Evolutionary conservation across 2,113 vertebrate species (phyloP), one percentile per base, ranked within the genome.

Genomic region (Nycticryphes semicollaris): DNA sequence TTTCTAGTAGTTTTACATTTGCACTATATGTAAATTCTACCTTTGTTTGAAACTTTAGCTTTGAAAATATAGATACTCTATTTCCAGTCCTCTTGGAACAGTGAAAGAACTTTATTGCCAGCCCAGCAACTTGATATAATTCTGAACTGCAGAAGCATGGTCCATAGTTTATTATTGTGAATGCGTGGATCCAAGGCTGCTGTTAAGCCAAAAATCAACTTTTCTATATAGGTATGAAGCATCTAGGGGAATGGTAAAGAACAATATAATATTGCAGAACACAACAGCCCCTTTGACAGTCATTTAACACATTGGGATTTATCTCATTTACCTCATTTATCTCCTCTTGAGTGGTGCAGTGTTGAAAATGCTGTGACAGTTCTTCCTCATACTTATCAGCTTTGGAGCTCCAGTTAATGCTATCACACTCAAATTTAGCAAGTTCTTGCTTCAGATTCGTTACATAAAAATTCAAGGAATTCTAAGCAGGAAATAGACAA

Each of bases 311-410:
- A 20, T 24, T 87, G 23, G 28, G 14, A 80, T 86, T 88, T 28
- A n/a, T 66, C 37, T 60, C 53, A 88, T 86, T 85, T 84, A 99
- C 98, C 98, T 99, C 98, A n/a, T 94, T 97, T 85, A 98, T 98
- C 81, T 98, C 98, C 15, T 98, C 98, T 76, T 97, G 98, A 73
- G 96, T 87, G 31, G 89, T 56, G 28, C 97, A 98, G 89, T 96
- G 97, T 20, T 98, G 95, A 39, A 98, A 63, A 80, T 92, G 96
- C 56, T 48, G 79, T 68, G 95, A 94, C 81, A 98, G 89, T 53
- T 95, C 94, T 90, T 85, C 95, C 74, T 98, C 97, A 6, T 89
- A 93, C 16, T 96, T 98, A 33, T 97, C 67, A 2, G 97, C 97
- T 79, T 97, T 96, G 59, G 89, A 80, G 23, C 57, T 90, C 98